A percentile compares a stretch with the other conserved stretches of the same genome.
Evolutionary conservation across 2,113 vertebrate genomes (phyloP).

Genomic region (Macaca mulatta): DNA sequence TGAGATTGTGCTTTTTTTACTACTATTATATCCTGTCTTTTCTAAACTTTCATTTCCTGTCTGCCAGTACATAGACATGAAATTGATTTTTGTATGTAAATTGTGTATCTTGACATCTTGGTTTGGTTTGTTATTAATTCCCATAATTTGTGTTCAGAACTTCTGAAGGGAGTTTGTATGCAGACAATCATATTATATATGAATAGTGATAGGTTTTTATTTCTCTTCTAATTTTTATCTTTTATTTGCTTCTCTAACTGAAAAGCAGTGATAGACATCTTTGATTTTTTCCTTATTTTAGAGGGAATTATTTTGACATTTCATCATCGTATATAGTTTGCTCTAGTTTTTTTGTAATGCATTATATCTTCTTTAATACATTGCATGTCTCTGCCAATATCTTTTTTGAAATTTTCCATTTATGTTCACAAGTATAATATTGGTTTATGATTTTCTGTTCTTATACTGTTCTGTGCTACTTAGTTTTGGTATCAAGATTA

Average conservation of each 20-base stretch:
- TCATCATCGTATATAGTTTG: neutral
- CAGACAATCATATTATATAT: neutral
- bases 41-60: neutral
- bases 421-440: neutral
- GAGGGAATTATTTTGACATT: neutral
- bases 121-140: neutral
- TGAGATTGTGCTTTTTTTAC: neutral
- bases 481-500: neutral
- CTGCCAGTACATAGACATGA: neutral
- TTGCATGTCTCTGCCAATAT: neutral
- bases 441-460: neutral
- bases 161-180: neutral
- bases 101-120: neutral
- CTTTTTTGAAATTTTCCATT: neutral
- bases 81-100: neutral
- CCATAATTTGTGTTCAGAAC: neutral
- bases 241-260: neutral
- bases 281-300: neutral
- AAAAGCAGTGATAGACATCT: neutral
- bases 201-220: neutral
- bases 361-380: neutral
- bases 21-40: neutral
- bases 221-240: neutral
- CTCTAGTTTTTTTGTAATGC: neutral
- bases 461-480: neutral